A percentile compares a stretch with the other conserved stretches of the same genome.
Conservation (phyloP, 2,113 vertebrate genomes). For the Python bivittatus region DNA sequence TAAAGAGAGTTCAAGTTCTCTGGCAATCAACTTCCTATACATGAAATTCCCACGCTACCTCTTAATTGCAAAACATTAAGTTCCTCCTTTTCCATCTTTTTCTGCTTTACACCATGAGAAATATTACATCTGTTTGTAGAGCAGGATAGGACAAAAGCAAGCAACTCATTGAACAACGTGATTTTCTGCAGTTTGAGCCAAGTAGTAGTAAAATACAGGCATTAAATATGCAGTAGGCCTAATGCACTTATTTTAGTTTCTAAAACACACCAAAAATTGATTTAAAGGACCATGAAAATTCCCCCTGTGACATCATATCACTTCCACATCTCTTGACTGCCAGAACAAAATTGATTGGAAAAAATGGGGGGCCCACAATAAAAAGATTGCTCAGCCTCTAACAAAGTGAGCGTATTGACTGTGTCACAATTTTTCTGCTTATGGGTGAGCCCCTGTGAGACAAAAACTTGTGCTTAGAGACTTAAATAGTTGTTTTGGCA, state of each 20-base stretch:
- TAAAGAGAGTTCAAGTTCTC: background rate
- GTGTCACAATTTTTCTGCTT: background rate
- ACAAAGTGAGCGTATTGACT: background rate
- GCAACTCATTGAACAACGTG: background rate
- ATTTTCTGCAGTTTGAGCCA: background rate
- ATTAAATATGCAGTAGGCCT: background rate
- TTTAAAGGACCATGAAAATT: background rate
- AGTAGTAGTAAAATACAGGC: background rate
- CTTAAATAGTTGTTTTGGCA: background rate
- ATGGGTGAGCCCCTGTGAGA: background rate
- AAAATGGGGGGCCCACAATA: background rate
- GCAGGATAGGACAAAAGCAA: background rate
- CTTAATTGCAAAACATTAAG: background rate
- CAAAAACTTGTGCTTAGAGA: background rate
- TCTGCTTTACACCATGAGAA: background rate
- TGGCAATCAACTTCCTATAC: background rate
- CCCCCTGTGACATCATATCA: background rate
- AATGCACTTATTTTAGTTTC: background rate
- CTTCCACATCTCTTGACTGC: background rate
- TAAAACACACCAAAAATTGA: background rate
- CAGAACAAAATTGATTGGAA: background rate
- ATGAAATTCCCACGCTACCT: background rate
- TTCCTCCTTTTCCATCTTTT: background rate
- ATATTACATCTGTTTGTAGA: background rate
- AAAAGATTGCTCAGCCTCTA: background rate